These are phyloP conservation scores for Eumaeus atala DNA, from an alignment of 1,140 invertebrate genomes.

Conservation along the genomic window DNA sequence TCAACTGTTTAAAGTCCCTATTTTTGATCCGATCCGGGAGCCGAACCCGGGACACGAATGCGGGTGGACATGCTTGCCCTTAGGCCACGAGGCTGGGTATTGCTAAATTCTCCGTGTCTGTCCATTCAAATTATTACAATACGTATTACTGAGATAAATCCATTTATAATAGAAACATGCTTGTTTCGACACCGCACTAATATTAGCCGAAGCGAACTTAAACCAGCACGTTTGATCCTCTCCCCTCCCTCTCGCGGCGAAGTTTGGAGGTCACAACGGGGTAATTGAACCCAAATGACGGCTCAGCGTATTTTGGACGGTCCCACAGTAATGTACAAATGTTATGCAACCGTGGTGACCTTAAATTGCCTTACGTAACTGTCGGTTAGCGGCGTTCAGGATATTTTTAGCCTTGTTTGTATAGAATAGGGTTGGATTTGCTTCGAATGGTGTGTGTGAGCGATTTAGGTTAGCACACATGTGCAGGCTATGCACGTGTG, in stretches of 20 bases:
- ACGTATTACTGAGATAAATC: neutral
- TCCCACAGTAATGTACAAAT: slow-evolving; percentile 22
- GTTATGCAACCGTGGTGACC: slow-evolving; percentile 16
- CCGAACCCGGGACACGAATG: too few species aligned
- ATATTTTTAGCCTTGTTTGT: neutral
- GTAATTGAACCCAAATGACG: slow-evolving; percentile 13
- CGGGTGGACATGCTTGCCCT: too few species aligned
- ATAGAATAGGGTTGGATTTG: neutral
- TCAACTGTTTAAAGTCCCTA: too few species aligned
- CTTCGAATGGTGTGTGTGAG: neutral
- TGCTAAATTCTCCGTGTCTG: neutral
- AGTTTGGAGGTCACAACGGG: slow-evolving; percentile 8
- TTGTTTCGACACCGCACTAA: slow-evolving; percentile 31
- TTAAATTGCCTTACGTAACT: slow-evolving; percentile 28
- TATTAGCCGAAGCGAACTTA: slow-evolving; percentile 31
- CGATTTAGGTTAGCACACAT: slow-evolving; percentile 3
- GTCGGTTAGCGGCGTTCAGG: slow-evolving; percentile 26
- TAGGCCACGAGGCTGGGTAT: too few species aligned
- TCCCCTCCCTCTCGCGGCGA: slow-evolving; percentile 2
- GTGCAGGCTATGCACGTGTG: too few species aligned
- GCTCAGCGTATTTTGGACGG: slow-evolving; percentile 22
- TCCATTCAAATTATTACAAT: neutral
- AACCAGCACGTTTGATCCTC: slow-evolving; percentile 21
- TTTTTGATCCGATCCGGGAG: too few species aligned
- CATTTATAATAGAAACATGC: slow-evolving; percentile 24